Percentiles rank a stretch among this genome's conserved stretches.
Conservation (phyloP, 2,113 vertebrate genomes). For the Athene cunicularia region DNA sequence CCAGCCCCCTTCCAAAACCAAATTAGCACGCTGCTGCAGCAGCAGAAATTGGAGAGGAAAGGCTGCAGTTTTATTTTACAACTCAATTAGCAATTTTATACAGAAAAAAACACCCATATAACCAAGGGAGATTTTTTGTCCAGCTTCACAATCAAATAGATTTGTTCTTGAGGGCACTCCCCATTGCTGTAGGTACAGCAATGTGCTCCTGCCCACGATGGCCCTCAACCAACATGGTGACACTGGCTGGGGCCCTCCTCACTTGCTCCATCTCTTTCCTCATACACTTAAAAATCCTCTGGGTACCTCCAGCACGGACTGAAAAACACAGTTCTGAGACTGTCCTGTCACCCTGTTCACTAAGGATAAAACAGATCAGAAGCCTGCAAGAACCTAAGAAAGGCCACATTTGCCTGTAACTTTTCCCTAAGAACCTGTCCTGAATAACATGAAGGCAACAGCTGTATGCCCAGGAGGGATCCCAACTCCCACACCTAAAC, state of each 20-base stretch:
- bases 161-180: neutral
- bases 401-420: neutral
- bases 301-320: neutral
- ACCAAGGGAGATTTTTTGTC: slow-evolving; percentile 5
- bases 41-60: slow-evolving; percentile 66
- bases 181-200: neutral
- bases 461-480: neutral
- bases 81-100: slow-evolving; percentile 67
- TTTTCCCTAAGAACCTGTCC: neutral
- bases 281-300: neutral
- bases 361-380: neutral
- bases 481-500: neutral
- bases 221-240: neutral
- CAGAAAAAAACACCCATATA: slow-evolving; percentile 37
- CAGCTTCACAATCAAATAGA: neutral
- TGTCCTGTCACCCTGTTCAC: neutral
- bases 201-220: neutral
- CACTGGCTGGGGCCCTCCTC: neutral
- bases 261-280: neutral
- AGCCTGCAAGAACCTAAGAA: neutral
- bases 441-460: neutral
- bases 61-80: slow-evolving; percentile 65
- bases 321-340: neutral
- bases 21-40: slow-evolving; percentile 65
- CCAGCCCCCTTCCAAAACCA: slow-evolving; percentile 55